Base-by-base conservation (phyloP, 1,140 invertebrate species). In the Laupala kohalensis region DNA sequence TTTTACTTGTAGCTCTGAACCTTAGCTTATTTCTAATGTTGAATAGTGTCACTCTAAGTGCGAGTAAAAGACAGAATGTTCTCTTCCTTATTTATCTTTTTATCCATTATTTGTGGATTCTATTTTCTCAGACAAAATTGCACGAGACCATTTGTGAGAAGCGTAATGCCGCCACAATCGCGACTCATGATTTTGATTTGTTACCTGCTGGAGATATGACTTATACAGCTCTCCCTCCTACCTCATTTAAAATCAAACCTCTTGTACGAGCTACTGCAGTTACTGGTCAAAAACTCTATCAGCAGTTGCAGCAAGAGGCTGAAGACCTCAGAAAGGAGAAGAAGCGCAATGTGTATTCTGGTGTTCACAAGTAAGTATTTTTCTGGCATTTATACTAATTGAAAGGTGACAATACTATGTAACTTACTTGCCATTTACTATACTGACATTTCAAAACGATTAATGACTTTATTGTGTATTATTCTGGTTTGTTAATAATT, bases 61-160 rank as follows among this genome's bases (percentile, higher is more conserved):
- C n/a, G n/a, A n/a, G n/a, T n/a, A n/a, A n/a, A n/a, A n/a, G n/a
- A n/a, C n/a, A n/a, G n/a, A n/a, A n/a, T n/a, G n/a, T n/a, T n/a
- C n/a, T n/a, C n/a, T n/a, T n/a, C n/a, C n/a, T n/a, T n/a, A n/a
- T n/a, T n/a, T n/a, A n/a, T n/a, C n/a, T n/a, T n/a, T n/a, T n/a
- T n/a, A n/a, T n/a, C n/a, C n/a, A n/a, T n/a, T n/a, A n/a, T n/a
- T n/a, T n/a, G n/a, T n/a, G n/a, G 9, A 26, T 12, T 25, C 15
- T 70, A 27, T 24, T 70, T 68, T 28, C 29, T 25, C 26, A 72
- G 71, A 92, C 89, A 2, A 91, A 88, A 78, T 80, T 94, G 13
- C 92, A 94, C 79, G 90, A 93, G 73, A 86, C 84, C 2, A 80
- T 92, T 23, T 93, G 92, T 79, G 86, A 91, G 28, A 92, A 92